Conservation (phyloP, 2,888 invertebrate species). For the Hecatera dysodea region DNA sequence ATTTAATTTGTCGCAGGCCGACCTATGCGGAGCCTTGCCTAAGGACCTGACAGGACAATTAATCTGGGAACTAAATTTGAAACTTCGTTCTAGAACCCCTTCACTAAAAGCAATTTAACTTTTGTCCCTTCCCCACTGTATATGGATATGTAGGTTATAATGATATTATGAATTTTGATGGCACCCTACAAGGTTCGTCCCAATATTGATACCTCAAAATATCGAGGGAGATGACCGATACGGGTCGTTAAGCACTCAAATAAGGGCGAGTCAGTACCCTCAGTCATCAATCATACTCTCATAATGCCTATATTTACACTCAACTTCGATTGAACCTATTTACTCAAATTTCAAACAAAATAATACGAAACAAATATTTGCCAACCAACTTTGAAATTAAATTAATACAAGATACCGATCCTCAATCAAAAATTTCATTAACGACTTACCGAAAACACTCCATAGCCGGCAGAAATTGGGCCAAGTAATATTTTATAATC, state of each 20-base stretch:
- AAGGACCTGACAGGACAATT: slow-evolving; percentile 51
- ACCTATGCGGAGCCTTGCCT: slow-evolving; percentile 53
- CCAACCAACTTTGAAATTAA: slow-evolving; percentile 67
- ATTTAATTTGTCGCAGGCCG: slow-evolving; percentile 74
- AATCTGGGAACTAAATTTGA: slow-evolving; percentile 52
- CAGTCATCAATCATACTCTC: slow-evolving; percentile 45
- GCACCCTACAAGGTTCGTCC: slow-evolving; percentile 19
- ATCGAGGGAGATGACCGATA: slow-evolving; percentile 42
- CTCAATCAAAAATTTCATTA: slow-evolving; percentile 76
- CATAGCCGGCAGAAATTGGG: slow-evolving; percentile 78
- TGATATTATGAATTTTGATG: slow-evolving; percentile 41
- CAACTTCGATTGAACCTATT: slow-evolving; percentile 48
- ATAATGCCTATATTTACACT: slow-evolving; percentile 43
- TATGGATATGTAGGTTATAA: slow-evolving; percentile 39
- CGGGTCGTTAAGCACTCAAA: slow-evolving; percentile 50
- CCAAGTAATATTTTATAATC: slow-evolving; percentile 73
- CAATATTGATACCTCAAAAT: slow-evolving; percentile 53
- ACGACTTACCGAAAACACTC: slow-evolving; percentile 83
- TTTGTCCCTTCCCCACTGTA: slow-evolving; percentile 15
- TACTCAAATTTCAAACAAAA: slow-evolving; percentile 59
- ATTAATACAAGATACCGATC: slow-evolving; percentile 71
- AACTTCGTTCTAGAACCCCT: slow-evolving; percentile 37
- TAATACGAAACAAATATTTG: slow-evolving; percentile 69
- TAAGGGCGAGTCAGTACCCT: slow-evolving; percentile 48
- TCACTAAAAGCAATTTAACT: slow-evolving; percentile 52